These are phyloP conservation scores for Steinernema hermaphroditum DNA, from an alignment of 2,888 invertebrate species.

Conservation along the genomic window DNA sequence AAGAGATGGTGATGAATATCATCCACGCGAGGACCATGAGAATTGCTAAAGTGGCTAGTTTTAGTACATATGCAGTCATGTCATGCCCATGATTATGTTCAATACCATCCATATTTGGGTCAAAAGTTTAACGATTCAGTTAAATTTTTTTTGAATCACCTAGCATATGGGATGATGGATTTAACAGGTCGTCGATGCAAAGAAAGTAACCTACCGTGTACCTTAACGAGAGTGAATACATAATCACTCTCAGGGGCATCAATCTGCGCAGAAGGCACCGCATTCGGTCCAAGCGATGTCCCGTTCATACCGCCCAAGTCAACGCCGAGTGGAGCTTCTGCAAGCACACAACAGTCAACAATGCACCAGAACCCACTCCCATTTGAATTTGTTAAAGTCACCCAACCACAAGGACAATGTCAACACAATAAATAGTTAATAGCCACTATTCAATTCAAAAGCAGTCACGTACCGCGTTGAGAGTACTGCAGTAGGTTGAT, in stretches of 20 bases:
- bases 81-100: too few relatives aligned
- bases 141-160: too few relatives aligned
- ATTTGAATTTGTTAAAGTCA: not conserved
- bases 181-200: too few relatives aligned
- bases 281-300: not conserved
- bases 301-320: not conserved
- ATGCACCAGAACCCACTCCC: not conserved
- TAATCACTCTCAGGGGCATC: not conserved
- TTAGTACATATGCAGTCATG: too few relatives aligned
- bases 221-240: slow-evolving; percentile 22
- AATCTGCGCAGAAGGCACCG: not conserved
- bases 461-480: not conserved
- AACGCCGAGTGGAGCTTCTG: not conserved
- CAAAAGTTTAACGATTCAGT: too few relatives aligned
- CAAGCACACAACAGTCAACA: not conserved
- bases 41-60: slow-evolving; percentile 26
- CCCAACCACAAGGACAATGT: not conserved
- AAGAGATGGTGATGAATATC: slow-evolving; percentile 30
- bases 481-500: not conserved
- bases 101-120: too few relatives aligned
- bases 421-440: not conserved
- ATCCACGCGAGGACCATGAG: slow-evolving; percentile 34
- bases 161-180: too few relatives aligned
- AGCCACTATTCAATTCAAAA: not conserved
- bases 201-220: slow-evolving; percentile 33